Conservation (phyloP, 1,140 invertebrate genomes). For the Trichonephila clavipes region DNA sequence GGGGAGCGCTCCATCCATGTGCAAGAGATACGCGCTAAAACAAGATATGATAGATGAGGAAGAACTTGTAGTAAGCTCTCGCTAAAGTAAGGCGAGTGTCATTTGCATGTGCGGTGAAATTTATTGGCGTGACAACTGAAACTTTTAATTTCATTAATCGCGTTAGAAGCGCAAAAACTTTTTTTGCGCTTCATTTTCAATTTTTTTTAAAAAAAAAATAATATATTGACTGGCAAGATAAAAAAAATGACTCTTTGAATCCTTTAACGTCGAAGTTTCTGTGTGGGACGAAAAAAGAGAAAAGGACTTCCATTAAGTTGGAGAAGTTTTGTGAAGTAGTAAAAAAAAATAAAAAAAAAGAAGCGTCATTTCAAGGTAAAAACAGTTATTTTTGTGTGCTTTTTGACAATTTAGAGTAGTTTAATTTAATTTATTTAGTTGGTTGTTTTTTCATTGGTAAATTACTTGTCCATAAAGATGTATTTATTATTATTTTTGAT, state of each 20-base stretch:
- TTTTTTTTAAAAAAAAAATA: no score
- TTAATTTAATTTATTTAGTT: not conserved
- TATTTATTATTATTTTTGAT: no score
- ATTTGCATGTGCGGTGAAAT: not conserved
- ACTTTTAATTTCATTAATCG: not conserved
- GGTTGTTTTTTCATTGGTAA: not conserved
- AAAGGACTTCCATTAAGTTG: not conserved
- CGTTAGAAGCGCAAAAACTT: no score
- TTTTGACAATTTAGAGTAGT: not conserved
- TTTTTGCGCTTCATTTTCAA: no score
- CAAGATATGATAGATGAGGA: not conserved
- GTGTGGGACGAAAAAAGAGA: not conserved
- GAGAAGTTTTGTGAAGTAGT: not conserved
- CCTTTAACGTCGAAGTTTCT: not conserved
- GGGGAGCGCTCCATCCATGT: not conserved
- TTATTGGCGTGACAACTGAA: not conserved
- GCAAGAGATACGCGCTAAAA: not conserved
- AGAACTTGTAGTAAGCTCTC: not conserved
- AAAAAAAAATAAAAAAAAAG: not conserved
- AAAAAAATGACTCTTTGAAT: no score
- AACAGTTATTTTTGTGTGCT: not conserved
- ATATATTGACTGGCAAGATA: no score
- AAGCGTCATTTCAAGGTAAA: not conserved
- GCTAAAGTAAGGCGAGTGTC: not conserved
- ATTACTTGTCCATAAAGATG: not conserved